Conservation (phyloP, 2,797 vertebrate genomes). For the Eleutherodactylus coqui region DNA sequence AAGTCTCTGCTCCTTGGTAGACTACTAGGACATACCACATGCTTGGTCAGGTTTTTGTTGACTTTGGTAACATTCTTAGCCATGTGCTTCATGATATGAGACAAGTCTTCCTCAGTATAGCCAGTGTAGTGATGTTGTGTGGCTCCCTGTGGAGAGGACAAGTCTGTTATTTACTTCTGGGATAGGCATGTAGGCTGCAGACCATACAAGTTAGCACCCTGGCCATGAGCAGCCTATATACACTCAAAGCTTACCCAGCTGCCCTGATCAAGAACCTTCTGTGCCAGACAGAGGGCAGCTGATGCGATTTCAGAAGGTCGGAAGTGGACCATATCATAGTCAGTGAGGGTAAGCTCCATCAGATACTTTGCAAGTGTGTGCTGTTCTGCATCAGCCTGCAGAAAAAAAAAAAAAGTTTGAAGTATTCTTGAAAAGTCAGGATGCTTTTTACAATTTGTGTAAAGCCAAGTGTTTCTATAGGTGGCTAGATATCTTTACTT, state of each 20-base stretch:
- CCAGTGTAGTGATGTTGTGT: slow-evolving; percentile 78
- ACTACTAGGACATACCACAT: slow-evolving; percentile 71
- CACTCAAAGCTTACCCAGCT: slow-evolving; percentile 83
- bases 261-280: slow-evolving; percentile 80
- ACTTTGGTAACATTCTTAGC: slow-evolving; percentile 79
- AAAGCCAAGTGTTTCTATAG: no score
- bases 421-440: no score
- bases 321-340: slow-evolving; percentile 92
- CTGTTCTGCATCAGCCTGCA: slow-evolving; percentile 80
- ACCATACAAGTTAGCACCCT: no score
- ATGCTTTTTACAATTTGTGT: no score
- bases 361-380: slow-evolving; percentile 93
- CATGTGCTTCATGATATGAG: slow-evolving; percentile 76
- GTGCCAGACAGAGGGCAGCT: slow-evolving; percentile 86
- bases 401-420: neutral
- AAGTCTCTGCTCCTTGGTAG: neutral
- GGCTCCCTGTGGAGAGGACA: slow-evolving; percentile 65
- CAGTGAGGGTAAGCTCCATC: slow-evolving; percentile 89
- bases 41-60: slow-evolving; percentile 74
- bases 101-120: slow-evolving; percentile 72
- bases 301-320: slow-evolving; percentile 89
- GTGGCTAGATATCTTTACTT: no score
- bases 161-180: neutral
- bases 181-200: neutral
- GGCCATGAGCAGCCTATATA: neutral